Conservation (phyloP, 2,888 invertebrate genomes). For the Sinhomidia bicolor region DNA sequence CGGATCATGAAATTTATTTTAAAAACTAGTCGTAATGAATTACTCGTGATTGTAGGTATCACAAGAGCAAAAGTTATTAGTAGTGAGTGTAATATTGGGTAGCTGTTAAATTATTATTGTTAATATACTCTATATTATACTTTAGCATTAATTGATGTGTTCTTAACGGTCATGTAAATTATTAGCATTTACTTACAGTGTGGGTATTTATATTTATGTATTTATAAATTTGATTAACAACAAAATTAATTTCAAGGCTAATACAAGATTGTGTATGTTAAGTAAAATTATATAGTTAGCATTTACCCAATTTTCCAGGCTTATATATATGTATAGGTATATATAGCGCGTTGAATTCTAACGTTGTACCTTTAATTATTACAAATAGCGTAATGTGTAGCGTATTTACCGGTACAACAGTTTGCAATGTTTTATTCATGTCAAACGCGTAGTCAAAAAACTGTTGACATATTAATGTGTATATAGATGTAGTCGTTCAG, state of each 20-base stretch:
- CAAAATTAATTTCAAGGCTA: too few species aligned
- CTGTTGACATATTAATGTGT: background rate
- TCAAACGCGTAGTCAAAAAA: background rate
- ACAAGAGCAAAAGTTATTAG: too few species aligned
- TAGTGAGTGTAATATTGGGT: background rate
- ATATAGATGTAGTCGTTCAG: background rate
- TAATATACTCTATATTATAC: background rate
- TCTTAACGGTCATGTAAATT: conserved; percentile 33
- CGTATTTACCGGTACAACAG: background rate
- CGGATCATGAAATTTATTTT: background rate
- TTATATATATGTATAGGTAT: background rate
- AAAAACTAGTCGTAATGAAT: conserved; percentile 34
- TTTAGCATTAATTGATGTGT: conserved; percentile 35
- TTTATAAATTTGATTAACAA: background rate
- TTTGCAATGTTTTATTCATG: background rate
- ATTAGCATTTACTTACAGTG: background rate
- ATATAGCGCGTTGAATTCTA: background rate
- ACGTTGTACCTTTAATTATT: background rate
- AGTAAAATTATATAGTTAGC: too few species aligned
- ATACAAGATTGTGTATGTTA: too few species aligned
- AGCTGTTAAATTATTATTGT: background rate
- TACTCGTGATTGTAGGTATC: background rate
- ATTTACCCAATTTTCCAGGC: background rate
- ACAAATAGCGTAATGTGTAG: background rate
- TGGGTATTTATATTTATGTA: too few species aligned